These are phyloP conservation scores for Drosophila watanabei DNA, from an alignment of 1,140 invertebrate species.

Conservation along the genomic window DNA sequence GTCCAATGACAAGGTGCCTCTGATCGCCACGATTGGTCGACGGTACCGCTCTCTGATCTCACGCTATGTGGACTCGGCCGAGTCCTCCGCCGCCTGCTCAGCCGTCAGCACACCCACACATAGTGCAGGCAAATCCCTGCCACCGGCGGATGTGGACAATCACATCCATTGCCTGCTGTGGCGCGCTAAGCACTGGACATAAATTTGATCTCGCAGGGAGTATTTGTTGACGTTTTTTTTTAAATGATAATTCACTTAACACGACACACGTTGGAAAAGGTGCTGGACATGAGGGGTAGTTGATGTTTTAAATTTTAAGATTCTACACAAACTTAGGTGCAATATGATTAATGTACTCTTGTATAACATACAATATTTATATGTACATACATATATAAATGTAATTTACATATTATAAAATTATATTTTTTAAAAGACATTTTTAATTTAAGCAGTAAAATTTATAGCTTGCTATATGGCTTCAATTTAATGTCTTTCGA, in stretches of 20 bases:
- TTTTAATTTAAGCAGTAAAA: background rate
- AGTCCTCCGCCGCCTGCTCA: constrained; percentile 32
- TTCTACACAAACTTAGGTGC: background rate
- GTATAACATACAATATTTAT: background rate
- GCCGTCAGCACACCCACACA: constrained; percentile 70
- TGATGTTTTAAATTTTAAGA: background rate
- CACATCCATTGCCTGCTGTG: constrained; percentile 90
- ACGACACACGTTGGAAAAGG: constrained; percentile 15
- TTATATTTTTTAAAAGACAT: background rate
- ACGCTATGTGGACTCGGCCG: constrained; percentile 88
- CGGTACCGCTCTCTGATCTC: constrained; percentile 93
- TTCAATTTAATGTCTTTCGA: background rate
- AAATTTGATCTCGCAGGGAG: constrained; percentile 55
- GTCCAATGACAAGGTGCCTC: constrained; percentile 83
- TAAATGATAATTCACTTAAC: constrained; percentile 7
- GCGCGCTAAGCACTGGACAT: constrained; percentile 91
- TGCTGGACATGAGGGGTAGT: constrained; percentile 16
- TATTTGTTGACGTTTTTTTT: constrained; percentile 45
- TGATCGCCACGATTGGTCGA: constrained; percentile 92
- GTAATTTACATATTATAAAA: background rate
- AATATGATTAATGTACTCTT: background rate
- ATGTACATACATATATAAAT: background rate
- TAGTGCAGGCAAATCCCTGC: constrained; percentile 58
- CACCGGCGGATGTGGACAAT: constrained; percentile 86
- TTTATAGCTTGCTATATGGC: background rate